These are phyloP conservation scores for Trogon melanurus DNA, from an alignment of 2,113 vertebrate genomes.

Conservation along the genomic window DNA sequence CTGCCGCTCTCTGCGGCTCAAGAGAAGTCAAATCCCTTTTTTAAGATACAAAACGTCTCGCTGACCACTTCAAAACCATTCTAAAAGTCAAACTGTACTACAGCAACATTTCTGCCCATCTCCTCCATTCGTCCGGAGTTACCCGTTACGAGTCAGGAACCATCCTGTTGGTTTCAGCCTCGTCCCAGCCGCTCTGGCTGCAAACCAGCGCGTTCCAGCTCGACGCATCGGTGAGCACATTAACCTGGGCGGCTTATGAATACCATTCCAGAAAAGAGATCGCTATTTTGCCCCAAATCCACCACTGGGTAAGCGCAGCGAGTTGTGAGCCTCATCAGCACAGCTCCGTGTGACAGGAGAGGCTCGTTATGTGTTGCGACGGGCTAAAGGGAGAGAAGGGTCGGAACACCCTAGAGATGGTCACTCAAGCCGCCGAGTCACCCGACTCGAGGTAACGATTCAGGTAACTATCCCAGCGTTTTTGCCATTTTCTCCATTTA, in stretches of 20 bases:
- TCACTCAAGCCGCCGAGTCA: neutral
- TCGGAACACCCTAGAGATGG: neutral
- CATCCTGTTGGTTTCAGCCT: neutral
- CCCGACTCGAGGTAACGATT: neutral
- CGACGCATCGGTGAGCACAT: accelerated
- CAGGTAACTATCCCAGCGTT: neutral
- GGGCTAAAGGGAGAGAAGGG: neutral
- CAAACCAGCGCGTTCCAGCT: neutral
- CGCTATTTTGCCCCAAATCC: neutral
- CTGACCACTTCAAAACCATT: neutral
- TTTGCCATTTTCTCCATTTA: neutral
- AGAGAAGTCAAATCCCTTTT: neutral
- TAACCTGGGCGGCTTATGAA: accelerated
- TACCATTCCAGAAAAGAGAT: neutral
- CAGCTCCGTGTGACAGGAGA: neutral
- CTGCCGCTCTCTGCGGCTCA: neutral
- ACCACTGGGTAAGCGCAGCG: neutral
- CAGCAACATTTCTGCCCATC: neutral
- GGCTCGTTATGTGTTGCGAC: neutral
- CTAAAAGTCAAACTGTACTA: neutral
- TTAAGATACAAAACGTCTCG: neutral
- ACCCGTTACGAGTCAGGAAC: neutral
- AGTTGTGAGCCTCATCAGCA: neutral
- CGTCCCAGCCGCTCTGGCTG: neutral
- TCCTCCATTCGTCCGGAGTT: neutral